Base-by-base conservation (phyloP, 2,888 invertebrate genomes). In the Masnerella sp. region DNA sequence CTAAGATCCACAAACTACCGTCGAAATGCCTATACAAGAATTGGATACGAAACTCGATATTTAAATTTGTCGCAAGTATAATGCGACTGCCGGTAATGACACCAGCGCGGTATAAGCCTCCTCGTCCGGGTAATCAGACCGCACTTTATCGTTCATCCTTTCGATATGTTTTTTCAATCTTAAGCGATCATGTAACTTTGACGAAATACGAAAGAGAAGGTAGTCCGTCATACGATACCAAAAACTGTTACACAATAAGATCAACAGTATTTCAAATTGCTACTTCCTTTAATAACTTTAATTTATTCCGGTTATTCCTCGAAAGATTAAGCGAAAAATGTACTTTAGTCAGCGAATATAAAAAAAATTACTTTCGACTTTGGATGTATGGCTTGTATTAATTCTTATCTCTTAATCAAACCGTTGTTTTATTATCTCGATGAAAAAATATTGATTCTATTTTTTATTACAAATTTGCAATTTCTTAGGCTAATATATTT, bases 21-120 rank as follows among this genome's bases (percentile, higher is more conserved):
- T 79, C 78, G 72, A 76, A 77, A 75, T 76, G 73, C 76, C 78
- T 58, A 77, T 78, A 80, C 81, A 77, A 59, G 73, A 61, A 85
- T 83, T 82, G 85, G 85, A 87, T 85, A 83, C 81, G 86, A 85
- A 87, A 87, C 84, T 82, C 84, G 86, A 87, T 87, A 86, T 82
- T 83, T 83, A 85, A 85, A 84, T 82, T 84, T 83, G 79, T 79
- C 79, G 75, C 82, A 79, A 75, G 83, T 80, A 83, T 84, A 84
- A 84, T 83, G 74, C 77, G 77, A 77, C 76, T 79, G 79, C 69
- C 79, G 78, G 77, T 78, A 78, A 74, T 75, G 77, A 79, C 78
- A 74, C 77, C 76, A 36, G 34, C 45, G 68, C 51, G 43, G 70
- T 59, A 78, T 84, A 84, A 84, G 84, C 83, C 77, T 76, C 51